A percentile compares a stretch with the other conserved stretches of the same genome.
Conservation (phyloP, 2,797 vertebrate species). For the Gallinago nigripennis region DNA sequence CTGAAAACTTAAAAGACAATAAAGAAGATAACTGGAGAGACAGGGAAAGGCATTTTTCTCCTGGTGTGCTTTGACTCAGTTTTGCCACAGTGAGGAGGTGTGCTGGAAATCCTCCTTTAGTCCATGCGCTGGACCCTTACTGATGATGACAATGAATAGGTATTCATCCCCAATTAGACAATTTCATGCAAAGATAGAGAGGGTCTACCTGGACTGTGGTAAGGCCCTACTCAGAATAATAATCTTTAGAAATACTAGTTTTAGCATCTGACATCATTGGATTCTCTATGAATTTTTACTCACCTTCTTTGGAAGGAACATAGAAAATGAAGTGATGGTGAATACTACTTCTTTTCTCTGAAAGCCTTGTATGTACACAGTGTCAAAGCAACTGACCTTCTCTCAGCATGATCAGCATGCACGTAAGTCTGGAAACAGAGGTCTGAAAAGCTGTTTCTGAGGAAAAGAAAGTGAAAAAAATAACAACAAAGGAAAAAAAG, state of each 20-base stretch:
- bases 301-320: not conserved
- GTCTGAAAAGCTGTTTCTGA: not conserved
- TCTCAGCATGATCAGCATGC: not conserved
- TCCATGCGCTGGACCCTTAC: accelerated
- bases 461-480: not conserved
- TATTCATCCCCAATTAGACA: not conserved
- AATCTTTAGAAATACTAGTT: not conserved
- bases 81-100: not conserved
- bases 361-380: not conserved
- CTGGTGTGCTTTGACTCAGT: not conserved
- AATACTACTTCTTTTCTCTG: not conserved
- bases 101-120: not conserved
- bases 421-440: not conserved
- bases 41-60: not conserved
- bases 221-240: not conserved
- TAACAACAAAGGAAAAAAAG: no score
- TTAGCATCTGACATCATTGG: not conserved
- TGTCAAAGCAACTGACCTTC: not conserved
- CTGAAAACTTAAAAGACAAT: not conserved
- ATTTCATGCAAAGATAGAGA: not conserved
- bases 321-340: not conserved
- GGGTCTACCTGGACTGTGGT: not conserved
- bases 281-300: not conserved
- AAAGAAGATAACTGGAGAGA: not conserved
- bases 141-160: not conserved